Conservation (phyloP, 2,888 invertebrate genomes). For the Hirtodrosophila duncani region DNA sequence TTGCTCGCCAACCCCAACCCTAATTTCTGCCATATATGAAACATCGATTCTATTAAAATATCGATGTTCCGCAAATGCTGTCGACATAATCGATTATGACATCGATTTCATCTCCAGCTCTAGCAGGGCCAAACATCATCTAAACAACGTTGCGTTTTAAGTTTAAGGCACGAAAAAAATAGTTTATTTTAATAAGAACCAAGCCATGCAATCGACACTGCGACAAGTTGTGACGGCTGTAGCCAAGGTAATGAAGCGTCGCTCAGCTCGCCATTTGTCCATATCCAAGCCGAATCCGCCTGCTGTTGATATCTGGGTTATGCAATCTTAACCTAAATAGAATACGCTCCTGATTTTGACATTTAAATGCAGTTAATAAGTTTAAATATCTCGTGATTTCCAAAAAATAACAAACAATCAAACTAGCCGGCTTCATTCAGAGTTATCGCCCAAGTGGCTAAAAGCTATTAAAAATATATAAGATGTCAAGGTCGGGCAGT, state of each 20-base stretch:
- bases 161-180: constrained; percentile 15
- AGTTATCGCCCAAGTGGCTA: too few relatives aligned
- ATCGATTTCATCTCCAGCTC: constrained; percentile 47
- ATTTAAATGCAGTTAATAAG: constrained; percentile 1
- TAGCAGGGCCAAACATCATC: too few relatives aligned
- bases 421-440: not conserved
- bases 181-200: constrained; percentile 16
- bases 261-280: not conserved
- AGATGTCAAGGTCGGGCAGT: too few relatives aligned
- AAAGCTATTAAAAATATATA: too few relatives aligned
- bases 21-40: too few relatives aligned
- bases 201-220: constrained; percentile 71
- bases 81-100: constrained; percentile 62
- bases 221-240: constrained; percentile 55
- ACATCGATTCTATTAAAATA: too few relatives aligned
- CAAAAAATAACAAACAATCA: constrained; percentile 39
- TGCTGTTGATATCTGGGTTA: constrained; percentile 45
- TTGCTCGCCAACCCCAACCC: too few relatives aligned
- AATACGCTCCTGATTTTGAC: constrained; percentile 30
- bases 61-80: too few relatives aligned
- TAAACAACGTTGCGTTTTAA: constrained; percentile 32
- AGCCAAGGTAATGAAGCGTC: constrained; percentile 62
- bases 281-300: not conserved
- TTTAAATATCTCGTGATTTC: not conserved
- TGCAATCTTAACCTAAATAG: constrained; percentile 71